A percentile compares a stretch with the other conserved stretches of the same genome.
Evolutionary conservation across 2,797 vertebrate genomes (phyloP).

Genomic region (Hydrophis major): DNA sequence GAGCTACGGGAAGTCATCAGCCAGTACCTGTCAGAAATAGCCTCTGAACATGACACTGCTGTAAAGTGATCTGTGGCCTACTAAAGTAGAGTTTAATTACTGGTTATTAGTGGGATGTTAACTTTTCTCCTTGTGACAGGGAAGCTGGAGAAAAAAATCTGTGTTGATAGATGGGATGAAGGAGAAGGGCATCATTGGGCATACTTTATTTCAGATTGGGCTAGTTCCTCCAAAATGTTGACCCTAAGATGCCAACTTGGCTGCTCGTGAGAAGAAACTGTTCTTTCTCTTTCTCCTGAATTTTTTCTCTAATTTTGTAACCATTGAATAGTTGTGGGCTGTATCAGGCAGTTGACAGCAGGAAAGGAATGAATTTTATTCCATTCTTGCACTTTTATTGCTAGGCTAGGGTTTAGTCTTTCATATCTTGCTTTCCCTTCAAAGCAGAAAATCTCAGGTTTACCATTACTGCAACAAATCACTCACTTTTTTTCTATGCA

Average conservation of each 20-base stretch:
- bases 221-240: not conserved
- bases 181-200: not conserved
- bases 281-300: not conserved
- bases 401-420: not conserved
- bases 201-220: not conserved
- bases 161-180: not conserved
- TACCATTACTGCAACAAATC: not conserved
- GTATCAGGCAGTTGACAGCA: not conserved
- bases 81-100: constrained; percentile 24
- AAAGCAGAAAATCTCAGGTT: not conserved
- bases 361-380: not conserved
- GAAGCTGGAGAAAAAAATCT: not conserved
- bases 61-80: not conserved
- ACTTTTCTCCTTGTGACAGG: constrained; percentile 30
- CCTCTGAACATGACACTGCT: constrained; percentile 32
- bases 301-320: not conserved
- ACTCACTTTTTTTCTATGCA: not conserved
- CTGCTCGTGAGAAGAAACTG: not conserved
- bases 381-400: not conserved
- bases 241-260: not conserved
- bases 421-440: not conserved
- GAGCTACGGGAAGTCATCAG: constrained; percentile 37
- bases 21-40: constrained; percentile 34
- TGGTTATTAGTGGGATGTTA: constrained; percentile 20
- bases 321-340: not conserved